These are phyloP conservation scores for Psittacula cyanocephala DNA, from an alignment of 2,113 vertebrate species.

Conservation along the genomic window DNA sequence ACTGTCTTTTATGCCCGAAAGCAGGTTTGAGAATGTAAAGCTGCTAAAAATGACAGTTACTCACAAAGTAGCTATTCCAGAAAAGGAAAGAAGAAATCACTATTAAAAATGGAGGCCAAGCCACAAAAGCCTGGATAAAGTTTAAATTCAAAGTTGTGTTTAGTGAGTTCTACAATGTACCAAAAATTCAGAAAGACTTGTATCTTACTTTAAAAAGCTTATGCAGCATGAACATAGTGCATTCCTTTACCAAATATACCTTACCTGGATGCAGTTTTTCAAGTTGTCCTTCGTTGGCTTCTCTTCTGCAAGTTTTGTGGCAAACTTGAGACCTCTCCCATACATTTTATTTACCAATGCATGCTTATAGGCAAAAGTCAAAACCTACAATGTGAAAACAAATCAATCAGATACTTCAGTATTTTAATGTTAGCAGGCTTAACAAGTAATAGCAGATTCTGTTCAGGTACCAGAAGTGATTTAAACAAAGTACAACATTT, in stretches of 20 bases:
- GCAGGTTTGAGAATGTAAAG: neutral
- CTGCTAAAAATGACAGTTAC: neutral
- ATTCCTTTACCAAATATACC: neutral
- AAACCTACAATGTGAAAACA: conserved; percentile 76
- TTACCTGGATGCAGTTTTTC: conserved; percentile 96
- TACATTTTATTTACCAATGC: conserved; percentile 94
- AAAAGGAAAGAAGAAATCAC: neutral
- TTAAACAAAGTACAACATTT: neutral
- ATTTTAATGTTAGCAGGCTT: neutral
- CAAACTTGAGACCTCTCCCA: conserved; percentile 92
- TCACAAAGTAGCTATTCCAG: neutral
- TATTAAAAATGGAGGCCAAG: neutral
- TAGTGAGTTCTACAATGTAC: neutral
- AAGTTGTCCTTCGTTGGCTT: conserved; percentile 96
- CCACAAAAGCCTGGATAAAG: neutral
- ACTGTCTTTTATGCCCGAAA: neutral
- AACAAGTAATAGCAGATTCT: neutral
- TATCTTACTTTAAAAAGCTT: neutral
- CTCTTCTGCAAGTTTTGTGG: conserved; percentile 94
- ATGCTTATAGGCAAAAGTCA: conserved; percentile 96
- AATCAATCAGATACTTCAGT: neutral
- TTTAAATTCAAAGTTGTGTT: neutral
- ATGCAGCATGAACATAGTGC: rapidly evolving
- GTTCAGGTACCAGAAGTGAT: neutral
- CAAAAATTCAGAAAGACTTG: neutral